Evolutionary conservation across 1,140 invertebrate species (phyloP).

Genomic region (Musca domestica): DNA sequence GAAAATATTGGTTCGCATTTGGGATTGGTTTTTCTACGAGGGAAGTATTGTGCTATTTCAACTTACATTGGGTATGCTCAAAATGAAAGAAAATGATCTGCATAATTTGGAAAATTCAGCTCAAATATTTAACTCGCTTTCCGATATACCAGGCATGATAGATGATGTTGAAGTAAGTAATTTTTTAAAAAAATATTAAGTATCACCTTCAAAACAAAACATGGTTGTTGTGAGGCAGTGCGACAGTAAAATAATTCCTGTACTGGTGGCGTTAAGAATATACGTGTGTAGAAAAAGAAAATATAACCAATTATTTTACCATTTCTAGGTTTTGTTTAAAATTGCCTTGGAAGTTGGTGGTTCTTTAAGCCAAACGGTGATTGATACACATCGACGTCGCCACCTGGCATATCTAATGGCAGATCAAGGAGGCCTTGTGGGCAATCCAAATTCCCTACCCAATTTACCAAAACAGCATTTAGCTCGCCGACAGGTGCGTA

Average conservation of each 20-base stretch:
- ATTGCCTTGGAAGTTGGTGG: constrained; percentile 61
- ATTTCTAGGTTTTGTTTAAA: constrained; percentile 55
- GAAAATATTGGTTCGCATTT: constrained; percentile 87
- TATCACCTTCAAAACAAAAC: not conserved
- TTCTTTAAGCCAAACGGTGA: constrained; percentile 78
- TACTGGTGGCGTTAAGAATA: no score
- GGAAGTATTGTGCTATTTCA: constrained; percentile 96
- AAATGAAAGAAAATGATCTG: constrained; percentile 84
- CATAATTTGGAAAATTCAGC: constrained; percentile 86
- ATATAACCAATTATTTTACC: not conserved
- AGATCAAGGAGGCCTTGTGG: constrained; percentile 88
- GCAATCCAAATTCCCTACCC: constrained; percentile 81
- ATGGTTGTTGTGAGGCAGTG: no score
- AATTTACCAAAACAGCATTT: constrained; percentile 92
- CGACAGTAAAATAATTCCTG: no score
- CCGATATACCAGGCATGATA: constrained; percentile 90
- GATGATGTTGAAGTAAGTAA: constrained; percentile 78
- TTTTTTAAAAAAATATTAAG: constrained; percentile 73
- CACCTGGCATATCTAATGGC: constrained; percentile 96
- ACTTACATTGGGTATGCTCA: constrained; percentile 91
- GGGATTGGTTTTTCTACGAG: constrained; percentile 96
- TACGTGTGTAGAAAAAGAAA: no score
- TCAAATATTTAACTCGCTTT: constrained; percentile 95
- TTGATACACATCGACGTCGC: constrained; percentile 86
- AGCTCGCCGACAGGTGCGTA: constrained; percentile 79